phyloP scores from a whole-genome alignment of 1,140 invertebrate genomes.

The Arion vulgaris region DNA sequence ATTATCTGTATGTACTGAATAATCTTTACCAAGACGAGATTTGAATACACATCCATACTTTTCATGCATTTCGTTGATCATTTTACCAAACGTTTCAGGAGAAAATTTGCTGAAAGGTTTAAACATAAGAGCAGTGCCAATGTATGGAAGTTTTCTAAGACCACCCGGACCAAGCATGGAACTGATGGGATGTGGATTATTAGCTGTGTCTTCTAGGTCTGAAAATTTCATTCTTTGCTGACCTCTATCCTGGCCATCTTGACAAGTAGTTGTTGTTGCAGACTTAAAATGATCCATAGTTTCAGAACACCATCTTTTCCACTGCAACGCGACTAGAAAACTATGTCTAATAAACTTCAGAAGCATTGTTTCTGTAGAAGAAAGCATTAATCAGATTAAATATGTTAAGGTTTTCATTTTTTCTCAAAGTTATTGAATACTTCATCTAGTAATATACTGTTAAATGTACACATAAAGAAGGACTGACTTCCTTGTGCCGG shows the following conservation, averaged over 20 bases:
- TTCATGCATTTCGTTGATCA: constrained; percentile 2
- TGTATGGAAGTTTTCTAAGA: constrained; percentile 21
- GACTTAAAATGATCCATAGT: not conserved
- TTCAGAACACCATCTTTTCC: too few species aligned
- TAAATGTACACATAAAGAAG: too few species aligned
- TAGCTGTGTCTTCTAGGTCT: not conserved
- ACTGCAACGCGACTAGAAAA: too few species aligned
- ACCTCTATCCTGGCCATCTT: not conserved
- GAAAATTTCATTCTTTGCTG: not conserved
- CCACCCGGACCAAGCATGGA: constrained; percentile 21
- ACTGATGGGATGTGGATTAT: not conserved
- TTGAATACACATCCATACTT: constrained; percentile 29
- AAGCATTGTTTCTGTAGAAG: not conserved
- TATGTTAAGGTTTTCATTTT: too few species aligned
- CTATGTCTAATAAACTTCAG: not conserved
- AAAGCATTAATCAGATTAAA: too few species aligned
- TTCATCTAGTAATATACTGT: too few species aligned
- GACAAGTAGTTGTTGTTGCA: not conserved
- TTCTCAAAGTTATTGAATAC: too few species aligned
- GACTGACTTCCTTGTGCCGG: too few species aligned
- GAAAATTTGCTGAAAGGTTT: constrained; percentile 26
- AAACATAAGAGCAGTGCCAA: constrained; percentile 19
- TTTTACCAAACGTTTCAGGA: not conserved
- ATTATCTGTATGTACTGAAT: constrained; percentile 15
- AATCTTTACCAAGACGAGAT: constrained; percentile 20